Evolutionary conservation across 1,140 invertebrate species (phyloP).

Genomic region (Drosophila grimshawi): DNA sequence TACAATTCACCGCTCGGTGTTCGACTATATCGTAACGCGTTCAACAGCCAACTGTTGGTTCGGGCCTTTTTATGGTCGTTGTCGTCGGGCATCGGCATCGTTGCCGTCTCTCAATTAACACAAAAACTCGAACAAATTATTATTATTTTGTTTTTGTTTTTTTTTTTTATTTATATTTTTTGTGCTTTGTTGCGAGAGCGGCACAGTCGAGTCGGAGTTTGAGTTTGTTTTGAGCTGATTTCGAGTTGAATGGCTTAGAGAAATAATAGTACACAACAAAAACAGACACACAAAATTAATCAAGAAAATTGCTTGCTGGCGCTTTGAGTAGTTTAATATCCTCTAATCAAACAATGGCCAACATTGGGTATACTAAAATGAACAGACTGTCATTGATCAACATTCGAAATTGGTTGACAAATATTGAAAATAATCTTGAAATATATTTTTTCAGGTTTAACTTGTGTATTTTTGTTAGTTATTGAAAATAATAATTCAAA

Average conservation of each 20-base stretch:
- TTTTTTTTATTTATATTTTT: constrained; percentile 14
- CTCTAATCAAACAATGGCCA: background rate
- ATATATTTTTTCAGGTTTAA: too few relatives aligned
- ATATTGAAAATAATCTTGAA: too few relatives aligned
- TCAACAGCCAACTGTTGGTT: constrained; percentile 56
- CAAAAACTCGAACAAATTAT: constrained; percentile 43
- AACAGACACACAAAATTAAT: constrained; percentile 30
- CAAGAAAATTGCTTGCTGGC: constrained; percentile 27
- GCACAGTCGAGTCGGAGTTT: constrained; percentile 36
- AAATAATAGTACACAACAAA: constrained; percentile 11
- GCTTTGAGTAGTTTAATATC: constrained; percentile 11
- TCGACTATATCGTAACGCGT: constrained; percentile 53
- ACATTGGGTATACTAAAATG: background rate
- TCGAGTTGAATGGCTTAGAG: constrained; percentile 13
- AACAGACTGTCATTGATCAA: background rate
- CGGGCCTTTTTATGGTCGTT: constrained; percentile 67
- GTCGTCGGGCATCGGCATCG: constrained; percentile 15
- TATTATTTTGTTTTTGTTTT: constrained; percentile 27
- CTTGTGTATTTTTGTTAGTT: too few relatives aligned
- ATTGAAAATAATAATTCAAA: too few relatives aligned
- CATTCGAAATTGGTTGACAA: too few relatives aligned
- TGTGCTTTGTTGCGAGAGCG: constrained; percentile 1
- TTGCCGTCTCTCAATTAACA: constrained; percentile 55
- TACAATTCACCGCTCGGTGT: constrained; percentile 15
- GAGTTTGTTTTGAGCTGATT: constrained; percentile 50